These are phyloP conservation scores for Drosophila triauraria DNA, from an alignment of 1,140 invertebrate species.

Conservation along the genomic window DNA sequence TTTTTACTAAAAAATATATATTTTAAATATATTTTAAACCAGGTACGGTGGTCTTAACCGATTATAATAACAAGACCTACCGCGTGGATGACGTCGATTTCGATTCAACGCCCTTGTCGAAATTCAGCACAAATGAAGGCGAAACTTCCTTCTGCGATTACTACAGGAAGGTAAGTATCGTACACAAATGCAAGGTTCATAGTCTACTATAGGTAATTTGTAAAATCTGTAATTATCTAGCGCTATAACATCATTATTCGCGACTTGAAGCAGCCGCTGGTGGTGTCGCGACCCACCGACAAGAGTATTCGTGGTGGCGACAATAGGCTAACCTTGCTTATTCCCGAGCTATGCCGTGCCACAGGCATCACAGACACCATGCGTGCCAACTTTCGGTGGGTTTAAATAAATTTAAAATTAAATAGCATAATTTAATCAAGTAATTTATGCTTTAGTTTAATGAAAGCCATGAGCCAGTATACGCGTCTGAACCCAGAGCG, in stretches of 20 bases:
- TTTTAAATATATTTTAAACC: not conserved
- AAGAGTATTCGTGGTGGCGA: conserved; percentile 87
- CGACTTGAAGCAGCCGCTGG: conserved; percentile 87
- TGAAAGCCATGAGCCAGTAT: conserved; percentile 87
- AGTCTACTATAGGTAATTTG: too few species aligned
- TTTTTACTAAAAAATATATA: not conserved
- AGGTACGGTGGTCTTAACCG: conserved; percentile 90
- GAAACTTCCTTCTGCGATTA: conserved; percentile 91
- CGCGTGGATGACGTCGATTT: conserved; percentile 94
- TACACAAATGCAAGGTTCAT: too few species aligned
- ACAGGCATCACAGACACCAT: conserved; percentile 89
- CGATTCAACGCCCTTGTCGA: conserved; percentile 87
- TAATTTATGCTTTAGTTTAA: conserved; percentile 84
- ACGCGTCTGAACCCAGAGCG: conserved; percentile 88
- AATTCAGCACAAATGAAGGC: conserved; percentile 87
- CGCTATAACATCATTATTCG: conserved; percentile 88
- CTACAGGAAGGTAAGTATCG: conserved; percentile 87
- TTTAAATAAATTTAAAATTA: too few species aligned
- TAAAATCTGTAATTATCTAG: conserved; percentile 41
- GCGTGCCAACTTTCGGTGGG: conserved; percentile 86
- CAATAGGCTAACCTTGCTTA: conserved; percentile 87
- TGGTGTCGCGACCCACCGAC: conserved; percentile 88
- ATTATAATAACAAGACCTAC: conserved; percentile 97
- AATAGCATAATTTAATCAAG: too few species aligned
- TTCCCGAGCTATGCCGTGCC: conserved; percentile 90